A percentile compares a stretch with the other conserved stretches of the same genome.
phyloP scores from a whole-genome alignment of 2,797 vertebrate genomes.

The Sitta carolinensis region DNA sequence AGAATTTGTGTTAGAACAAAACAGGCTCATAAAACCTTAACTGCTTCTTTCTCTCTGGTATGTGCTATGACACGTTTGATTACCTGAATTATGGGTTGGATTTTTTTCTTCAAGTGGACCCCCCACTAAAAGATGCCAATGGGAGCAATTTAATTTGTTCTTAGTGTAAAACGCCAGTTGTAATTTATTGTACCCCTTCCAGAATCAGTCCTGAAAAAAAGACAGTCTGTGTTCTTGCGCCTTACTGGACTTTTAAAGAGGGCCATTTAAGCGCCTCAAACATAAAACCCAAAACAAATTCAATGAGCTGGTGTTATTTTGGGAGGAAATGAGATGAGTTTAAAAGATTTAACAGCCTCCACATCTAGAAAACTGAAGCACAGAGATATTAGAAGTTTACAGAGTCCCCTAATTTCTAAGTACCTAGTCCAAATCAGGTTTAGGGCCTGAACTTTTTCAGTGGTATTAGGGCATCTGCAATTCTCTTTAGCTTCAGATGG shows the following conservation, averaged over 20 bases:
- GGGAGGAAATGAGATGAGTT: not conserved
- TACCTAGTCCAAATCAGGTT: not conserved
- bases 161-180: not conserved
- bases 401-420: not conserved
- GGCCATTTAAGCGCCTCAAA: not conserved
- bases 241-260: not conserved
- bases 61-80: not conserved
- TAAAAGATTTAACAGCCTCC: not conserved
- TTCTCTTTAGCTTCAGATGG: slow-evolving; percentile 8
- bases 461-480: not conserved
- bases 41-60: not conserved
- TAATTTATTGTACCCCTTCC: not conserved
- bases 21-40: not conserved
- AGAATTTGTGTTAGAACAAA: not conserved
- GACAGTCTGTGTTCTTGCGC: not conserved
- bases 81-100: not conserved
- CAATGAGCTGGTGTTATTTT: not conserved
- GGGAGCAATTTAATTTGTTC: not conserved
- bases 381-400: not conserved
- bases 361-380: not conserved
- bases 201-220: not conserved
- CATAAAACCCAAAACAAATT: not conserved
- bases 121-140: not conserved
- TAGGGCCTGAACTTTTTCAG: slow-evolving; percentile 12
- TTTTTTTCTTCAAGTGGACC: not conserved